Evolutionary conservation across 1,140 invertebrate species (phyloP).

Genomic region (Coelopa frigida): DNA sequence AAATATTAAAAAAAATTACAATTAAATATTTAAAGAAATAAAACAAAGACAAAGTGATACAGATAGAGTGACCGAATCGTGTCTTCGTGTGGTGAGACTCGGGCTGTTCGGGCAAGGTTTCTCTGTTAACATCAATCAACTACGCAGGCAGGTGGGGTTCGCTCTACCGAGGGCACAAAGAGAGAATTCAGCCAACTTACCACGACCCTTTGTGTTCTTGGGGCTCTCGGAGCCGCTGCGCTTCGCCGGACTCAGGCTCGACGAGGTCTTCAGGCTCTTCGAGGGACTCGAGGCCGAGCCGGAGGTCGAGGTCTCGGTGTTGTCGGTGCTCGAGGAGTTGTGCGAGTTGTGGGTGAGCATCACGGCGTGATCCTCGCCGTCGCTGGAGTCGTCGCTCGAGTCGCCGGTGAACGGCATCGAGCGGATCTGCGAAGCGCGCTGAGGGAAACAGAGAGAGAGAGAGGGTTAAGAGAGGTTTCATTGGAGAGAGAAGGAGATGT

Average conservation of each 20-base stretch:
- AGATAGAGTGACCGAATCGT: too few relatives aligned
- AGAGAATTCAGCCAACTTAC: constrained; percentile 22
- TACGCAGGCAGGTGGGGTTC: constrained; percentile 7
- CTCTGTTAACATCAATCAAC: constrained; percentile 14
- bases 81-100: too few relatives aligned
- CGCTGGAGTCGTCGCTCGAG: constrained; percentile 89
- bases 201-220: constrained; percentile 39
- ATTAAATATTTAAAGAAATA: too few relatives aligned
- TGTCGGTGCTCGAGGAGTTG: constrained; percentile 46
- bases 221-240: constrained; percentile 69
- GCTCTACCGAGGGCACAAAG: neutral
- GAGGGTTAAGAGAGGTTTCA: neutral
- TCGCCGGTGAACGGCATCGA: constrained; percentile 93
- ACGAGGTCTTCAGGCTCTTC: constrained; percentile 76
- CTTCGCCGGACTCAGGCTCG: constrained; percentile 75
- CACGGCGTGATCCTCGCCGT: constrained; percentile 66
- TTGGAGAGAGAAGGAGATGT: neutral
- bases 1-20: too few relatives aligned
- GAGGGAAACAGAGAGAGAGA: constrained; percentile 22
- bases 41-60: too few relatives aligned
- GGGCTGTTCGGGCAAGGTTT: too few relatives aligned
- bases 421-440: constrained; percentile 90
- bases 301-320: constrained; percentile 50
- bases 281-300: constrained; percentile 69
- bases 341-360: constrained; percentile 46